These are phyloP conservation scores for Eupristina koningsbergeri DNA, from an alignment of 1,140 invertebrate genomes.

Conservation along the genomic window DNA sequence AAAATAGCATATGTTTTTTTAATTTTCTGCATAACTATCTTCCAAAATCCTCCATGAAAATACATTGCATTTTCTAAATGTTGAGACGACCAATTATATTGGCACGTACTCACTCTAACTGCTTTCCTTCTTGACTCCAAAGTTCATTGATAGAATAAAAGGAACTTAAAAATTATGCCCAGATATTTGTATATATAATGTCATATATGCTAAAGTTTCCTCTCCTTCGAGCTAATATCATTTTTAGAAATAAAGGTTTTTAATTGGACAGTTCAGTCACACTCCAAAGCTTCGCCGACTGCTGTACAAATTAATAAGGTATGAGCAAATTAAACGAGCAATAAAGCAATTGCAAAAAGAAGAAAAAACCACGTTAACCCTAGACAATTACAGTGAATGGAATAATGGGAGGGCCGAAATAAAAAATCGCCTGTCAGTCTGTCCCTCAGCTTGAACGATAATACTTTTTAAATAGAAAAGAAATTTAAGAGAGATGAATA, in stretches of 20 bases:
- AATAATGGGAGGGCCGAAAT: too few species aligned
- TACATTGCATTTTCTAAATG: too few species aligned
- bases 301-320: too few species aligned
- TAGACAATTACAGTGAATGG: neutral
- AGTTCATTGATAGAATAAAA: neutral
- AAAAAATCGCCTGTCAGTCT: neutral
- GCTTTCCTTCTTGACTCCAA: too few species aligned
- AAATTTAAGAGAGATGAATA: neutral
- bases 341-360: neutral
- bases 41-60: too few species aligned
- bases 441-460: slow-evolving; percentile 53
- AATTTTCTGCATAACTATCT: too few species aligned
- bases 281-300: too few species aligned
- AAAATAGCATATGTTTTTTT: too few species aligned
- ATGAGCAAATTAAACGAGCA: too few species aligned
- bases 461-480: slow-evolving; percentile 65
- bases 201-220: neutral
- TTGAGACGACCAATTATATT: neutral
- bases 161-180: neutral
- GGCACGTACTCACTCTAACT: neutral
- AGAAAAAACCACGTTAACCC: neutral
- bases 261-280: neutral
- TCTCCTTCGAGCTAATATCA: neutral
- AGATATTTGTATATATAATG: neutral
- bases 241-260: neutral